Evolutionary conservation across 2,113 vertebrate species (phyloP).

Genomic region (Sisor rabdophorus): DNA sequence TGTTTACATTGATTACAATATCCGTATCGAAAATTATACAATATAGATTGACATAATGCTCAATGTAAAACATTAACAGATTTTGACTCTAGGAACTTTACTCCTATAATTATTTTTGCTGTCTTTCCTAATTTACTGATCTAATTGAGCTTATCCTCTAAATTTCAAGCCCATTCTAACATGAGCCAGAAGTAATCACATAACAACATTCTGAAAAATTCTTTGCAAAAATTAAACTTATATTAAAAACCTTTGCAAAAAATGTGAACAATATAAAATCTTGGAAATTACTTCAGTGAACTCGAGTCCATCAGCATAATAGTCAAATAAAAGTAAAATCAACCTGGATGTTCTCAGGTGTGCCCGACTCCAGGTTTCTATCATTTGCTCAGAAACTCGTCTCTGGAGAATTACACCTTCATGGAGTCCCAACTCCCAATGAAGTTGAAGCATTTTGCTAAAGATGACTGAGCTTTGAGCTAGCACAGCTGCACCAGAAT

Average conservation of each 20-base stretch:
- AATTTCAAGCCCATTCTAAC: neutral
- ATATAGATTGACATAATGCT: no score
- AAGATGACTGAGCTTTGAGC: constrained; percentile 26
- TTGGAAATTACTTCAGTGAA: no score
- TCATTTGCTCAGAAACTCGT: constrained; percentile 4
- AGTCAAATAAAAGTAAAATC: constrained; percentile 8
- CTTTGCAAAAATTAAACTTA: neutral
- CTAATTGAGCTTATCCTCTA: neutral
- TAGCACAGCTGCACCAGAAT: constrained; percentile 34
- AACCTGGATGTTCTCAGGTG: neutral
- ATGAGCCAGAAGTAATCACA: neutral
- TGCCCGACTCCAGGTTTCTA: constrained; percentile 5
- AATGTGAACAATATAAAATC: no score
- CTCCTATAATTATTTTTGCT: neutral
- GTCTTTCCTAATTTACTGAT: neutral
- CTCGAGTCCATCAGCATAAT: neutral
- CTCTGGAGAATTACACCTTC: neutral
- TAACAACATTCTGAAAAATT: neutral
- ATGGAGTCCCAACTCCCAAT: neutral
- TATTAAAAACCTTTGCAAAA: neutral
- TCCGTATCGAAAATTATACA: no score
- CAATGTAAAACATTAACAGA: no score
- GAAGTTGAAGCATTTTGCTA: constrained; percentile 17
- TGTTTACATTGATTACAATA: no score
- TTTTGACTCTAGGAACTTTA: neutral